Base-by-base conservation (phyloP, 2,797 vertebrate species). In the Enteromius afrohamiltoni region DNA sequence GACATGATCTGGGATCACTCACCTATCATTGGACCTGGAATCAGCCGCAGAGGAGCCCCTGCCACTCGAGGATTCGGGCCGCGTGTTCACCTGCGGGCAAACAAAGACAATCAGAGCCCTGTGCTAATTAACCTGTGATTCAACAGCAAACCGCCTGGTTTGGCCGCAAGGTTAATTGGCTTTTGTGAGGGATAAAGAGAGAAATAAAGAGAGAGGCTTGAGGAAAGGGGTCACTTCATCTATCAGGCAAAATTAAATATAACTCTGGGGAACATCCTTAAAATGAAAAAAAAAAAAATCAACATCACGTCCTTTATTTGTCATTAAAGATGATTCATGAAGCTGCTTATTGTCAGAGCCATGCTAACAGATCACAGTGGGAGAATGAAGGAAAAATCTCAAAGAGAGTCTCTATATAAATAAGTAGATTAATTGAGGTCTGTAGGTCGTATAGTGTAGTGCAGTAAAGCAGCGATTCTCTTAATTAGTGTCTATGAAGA, bases 21-120 rank as follows among this genome's bases (percentile, higher is more conserved):
- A 99, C 98, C 97, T 98, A 95, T 97, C 97, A 93, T 96, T 96
- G 90, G 97, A 91, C 81, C 97, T 94, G 82, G 95, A 92, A 85
- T 98, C 97, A 10, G 95, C 92, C 81, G 94, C 92, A 17, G 93
- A 92, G 0, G 95, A 91, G 80, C 91, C 91, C 87, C 94, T 95
- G 90, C 96, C 96, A 88, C 95, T 96, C 91, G 95, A 95, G 79
- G 96, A 93, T 88, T 95, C 97, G 0, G 96, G 95, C 86, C 97
- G 94, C 0, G 98, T 99, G 91, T 98, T 98, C 90, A 99, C 97
- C 98, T 99, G 93, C 84, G 84, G 87, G 55, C 77, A 86, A 71
- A 82, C 79, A 88, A 68, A 88, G 70, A 84, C 74, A 75, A 79
- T 82, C 62, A 89, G 79, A 84, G 77, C 71, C 84, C 88, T 88